A percentile compares a stretch with the other conserved stretches of the same genome.
These are phyloP conservation scores for Ptyas mucosa DNA, from an alignment of 2,113 vertebrate species.

Conservation along the genomic window DNA sequence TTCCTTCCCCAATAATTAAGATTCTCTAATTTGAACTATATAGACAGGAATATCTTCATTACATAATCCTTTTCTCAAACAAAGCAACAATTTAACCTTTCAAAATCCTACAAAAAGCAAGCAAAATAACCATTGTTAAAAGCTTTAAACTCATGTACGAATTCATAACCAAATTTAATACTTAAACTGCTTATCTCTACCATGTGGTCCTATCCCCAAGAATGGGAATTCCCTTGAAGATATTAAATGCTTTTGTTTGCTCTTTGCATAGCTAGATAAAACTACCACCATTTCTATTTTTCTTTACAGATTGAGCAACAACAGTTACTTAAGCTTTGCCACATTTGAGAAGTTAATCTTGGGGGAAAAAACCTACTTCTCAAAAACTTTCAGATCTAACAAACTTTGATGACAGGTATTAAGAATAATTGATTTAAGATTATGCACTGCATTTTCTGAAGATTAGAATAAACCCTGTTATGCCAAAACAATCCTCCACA, in stretches of 20 bases:
- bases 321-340: constrained; percentile 52
- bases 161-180: constrained; percentile 55
- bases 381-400: constrained; percentile 50
- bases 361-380: constrained; percentile 45
- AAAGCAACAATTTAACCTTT: constrained; percentile 32
- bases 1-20: background rate
- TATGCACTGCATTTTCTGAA: background rate
- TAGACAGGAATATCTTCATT: constrained; percentile 35
- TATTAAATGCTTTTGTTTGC: constrained; percentile 43
- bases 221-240: constrained; percentile 52
- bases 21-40: constrained; percentile 31
- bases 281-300: constrained; percentile 44
- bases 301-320: constrained; percentile 58
- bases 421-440: background rate
- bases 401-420: constrained; percentile 56
- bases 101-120: constrained; percentile 44
- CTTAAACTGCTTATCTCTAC: constrained; percentile 53
- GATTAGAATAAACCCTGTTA: constrained; percentile 6
- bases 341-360: constrained; percentile 46
- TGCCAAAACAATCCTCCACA: background rate
- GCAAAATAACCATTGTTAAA: constrained; percentile 12
- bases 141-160: constrained; percentile 32
- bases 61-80: constrained; percentile 38
- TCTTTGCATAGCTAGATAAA: constrained; percentile 46
- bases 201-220: constrained; percentile 27